Conservation (phyloP, 2,797 vertebrate species). For the Lacerta agilis region DNA sequence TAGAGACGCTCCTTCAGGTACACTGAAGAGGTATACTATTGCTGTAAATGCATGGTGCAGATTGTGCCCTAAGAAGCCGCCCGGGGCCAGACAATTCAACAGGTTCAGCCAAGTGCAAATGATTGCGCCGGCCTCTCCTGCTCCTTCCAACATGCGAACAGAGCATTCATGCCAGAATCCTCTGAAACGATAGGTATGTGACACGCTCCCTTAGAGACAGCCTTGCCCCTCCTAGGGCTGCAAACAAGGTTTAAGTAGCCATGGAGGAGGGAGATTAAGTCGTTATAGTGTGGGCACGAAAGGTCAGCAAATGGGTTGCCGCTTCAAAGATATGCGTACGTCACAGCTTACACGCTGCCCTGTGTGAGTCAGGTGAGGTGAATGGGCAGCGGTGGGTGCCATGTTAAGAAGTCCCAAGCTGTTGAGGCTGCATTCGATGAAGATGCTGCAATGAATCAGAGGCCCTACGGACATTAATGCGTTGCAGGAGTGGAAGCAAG, state of each 20-base stretch:
- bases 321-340: background rate
- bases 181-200: background rate
- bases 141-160: no score
- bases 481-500: background rate
- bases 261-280: background rate
- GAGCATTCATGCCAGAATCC: background rate
- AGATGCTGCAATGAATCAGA: background rate
- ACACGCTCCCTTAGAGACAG: background rate
- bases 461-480: constrained; percentile 1
- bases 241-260: background rate
- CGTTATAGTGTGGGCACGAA: background rate
- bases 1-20: no score
- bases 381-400: background rate
- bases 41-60: no score
- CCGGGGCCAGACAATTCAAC: background rate
- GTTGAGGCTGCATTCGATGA: background rate
- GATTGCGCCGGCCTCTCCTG: background rate
- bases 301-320: background rate
- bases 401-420: background rate
- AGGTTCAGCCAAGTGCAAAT: background rate
- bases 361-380: constrained; percentile 21
- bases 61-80: no score
- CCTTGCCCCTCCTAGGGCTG: background rate
- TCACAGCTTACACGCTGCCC: background rate
- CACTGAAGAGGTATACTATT: no score